Base-by-base conservation (phyloP, 92 coral and sea anemone genomes). In the Galaxea fascicularis region DNA sequence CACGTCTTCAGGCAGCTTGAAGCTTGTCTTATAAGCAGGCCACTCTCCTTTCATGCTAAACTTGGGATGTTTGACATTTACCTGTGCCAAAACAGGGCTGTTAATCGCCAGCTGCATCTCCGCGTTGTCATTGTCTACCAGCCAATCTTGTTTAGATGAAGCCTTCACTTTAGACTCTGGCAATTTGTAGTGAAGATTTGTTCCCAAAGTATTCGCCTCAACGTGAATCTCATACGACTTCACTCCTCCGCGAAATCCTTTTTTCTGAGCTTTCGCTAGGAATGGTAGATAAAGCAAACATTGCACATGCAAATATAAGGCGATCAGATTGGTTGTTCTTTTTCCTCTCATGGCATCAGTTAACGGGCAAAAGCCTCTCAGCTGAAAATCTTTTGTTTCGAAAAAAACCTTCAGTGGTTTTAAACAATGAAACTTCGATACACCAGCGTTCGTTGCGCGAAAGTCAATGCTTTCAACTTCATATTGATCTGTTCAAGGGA, bases 101-200 rank as follows among this genome's bases (percentile, higher is more conserved):
- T 94, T 94, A 70, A 92, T 80, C 0, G 98, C 95, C 10, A 85
- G 31, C n/a, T n/a, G n/a, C 94, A 94, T 92, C 62, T 89, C 88
- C 16, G 98, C 98, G 72, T 94, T 94, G 54, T 94, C 98, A 53
- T 94, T 94, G 47, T 94, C 98, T 8, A 94, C 98, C 47, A 69
- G 90, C 98, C 98, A 94, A 83, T 94, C 95, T n/a, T 67, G 54
- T 4, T 90, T 83, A 8, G 95, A 65, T 13, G 94, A 78, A 4
- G 93, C 89, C 66, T 92, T 94, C 44, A 93, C 98, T 56, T 87
- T 94, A 9, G 98, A 90, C 52, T 94, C 93, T 18, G 98, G 98
- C 11, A 94, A 75, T 65, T 94, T 73, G 72, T 94, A 94, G 41
- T 89, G 91, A 20, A 94, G 84, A 87, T 92, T 94, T 3, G 98